phyloP scores from a whole-genome alignment of 2,113 vertebrate species.

The Rhinogobius similis region DNA sequence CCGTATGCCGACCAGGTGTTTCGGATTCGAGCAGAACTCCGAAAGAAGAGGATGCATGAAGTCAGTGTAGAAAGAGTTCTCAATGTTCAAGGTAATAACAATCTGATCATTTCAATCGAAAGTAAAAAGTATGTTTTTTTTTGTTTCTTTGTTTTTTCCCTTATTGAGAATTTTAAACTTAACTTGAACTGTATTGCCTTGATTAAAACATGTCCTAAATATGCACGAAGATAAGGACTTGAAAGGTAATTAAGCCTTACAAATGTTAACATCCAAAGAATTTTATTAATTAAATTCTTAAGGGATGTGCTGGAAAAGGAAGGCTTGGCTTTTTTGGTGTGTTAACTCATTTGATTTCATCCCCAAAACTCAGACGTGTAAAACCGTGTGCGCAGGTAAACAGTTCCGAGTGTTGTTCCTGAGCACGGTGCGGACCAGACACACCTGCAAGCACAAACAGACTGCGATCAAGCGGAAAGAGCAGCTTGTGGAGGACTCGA shows the following conservation, averaged over 20 bases:
- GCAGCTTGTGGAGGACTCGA: slow-evolving; percentile 96
- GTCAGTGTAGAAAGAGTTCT: slow-evolving; percentile 97
- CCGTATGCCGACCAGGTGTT: slow-evolving; percentile 98
- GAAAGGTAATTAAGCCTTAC: too few relatives aligned
- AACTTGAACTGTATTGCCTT: too few relatives aligned
- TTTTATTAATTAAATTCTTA: too few relatives aligned
- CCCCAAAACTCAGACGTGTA: neutral
- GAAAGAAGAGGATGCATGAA: slow-evolving; percentile 96
- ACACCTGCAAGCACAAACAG: slow-evolving; percentile 98
- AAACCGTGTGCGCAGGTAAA: slow-evolving; percentile 81
- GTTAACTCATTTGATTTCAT: neutral
- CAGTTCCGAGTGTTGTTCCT: slow-evolving; percentile 97
- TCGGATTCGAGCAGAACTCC: slow-evolving; percentile 93
- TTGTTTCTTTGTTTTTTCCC: neutral
- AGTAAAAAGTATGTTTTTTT: neutral
- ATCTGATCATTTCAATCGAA: neutral
- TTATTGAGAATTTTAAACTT: too few relatives aligned
- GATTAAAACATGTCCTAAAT: too few relatives aligned
- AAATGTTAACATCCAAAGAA: too few relatives aligned
- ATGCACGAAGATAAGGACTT: too few relatives aligned
- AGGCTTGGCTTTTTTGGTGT: too few relatives aligned
- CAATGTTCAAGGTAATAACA: slow-evolving; percentile 89
- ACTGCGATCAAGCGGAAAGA: slow-evolving; percentile 98
- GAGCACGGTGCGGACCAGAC: slow-evolving; percentile 95
- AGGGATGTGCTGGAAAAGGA: too few relatives aligned